Evolutionary conservation across 2,797 vertebrate species (phyloP), one percentile per base, ranked within the genome.

Genomic region (Vipera latastei): DNA sequence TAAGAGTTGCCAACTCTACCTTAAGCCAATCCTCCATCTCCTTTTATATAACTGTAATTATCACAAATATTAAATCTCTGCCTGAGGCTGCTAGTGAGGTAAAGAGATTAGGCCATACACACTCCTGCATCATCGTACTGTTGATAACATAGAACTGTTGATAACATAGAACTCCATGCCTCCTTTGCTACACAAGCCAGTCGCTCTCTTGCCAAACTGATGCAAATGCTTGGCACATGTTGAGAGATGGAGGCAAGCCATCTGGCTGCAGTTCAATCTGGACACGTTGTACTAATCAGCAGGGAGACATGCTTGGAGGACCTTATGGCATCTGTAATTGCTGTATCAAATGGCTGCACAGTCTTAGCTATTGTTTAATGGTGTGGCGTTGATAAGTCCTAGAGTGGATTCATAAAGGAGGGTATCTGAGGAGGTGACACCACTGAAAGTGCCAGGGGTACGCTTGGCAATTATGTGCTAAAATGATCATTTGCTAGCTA

Each of bases 201-300:
- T 95, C 60, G 2, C 28, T 92, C 93, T 96, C 92, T 95, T 97
- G 94, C 94, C 95, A 96, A 93, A 92, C 93, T 94, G 95, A 95
- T 93, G 94, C 91, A 91, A 90, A 92, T 32, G 92, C 92, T 95
- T 96, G 95, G 96, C 96, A 96, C 95, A 94, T 94, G 93, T 0
- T 92, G 93, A 91, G 91, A 95, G 83, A 95, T 96, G 95, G 97
- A 96, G 93, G 59, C 44, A 13, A n/a, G 95, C 96, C 96, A 97
- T 96, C 96, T 97, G 96, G 95, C 96, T 95, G 85, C 95, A 90
- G 93, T 92, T 97, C 96, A 96, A 93, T 91, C 94, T 95, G 95
- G 96, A 95, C 93, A 95, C 94, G 93, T 93, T 2, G 94, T 95
- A 89, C 14, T 93, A 93, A 96, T 95, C 95, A 94, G 93, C 90